A percentile compares a stretch with the other conserved stretches of the same genome.
Conservation (phyloP, 1,140 invertebrate species). For the Dreissena rostriformis region DNA sequence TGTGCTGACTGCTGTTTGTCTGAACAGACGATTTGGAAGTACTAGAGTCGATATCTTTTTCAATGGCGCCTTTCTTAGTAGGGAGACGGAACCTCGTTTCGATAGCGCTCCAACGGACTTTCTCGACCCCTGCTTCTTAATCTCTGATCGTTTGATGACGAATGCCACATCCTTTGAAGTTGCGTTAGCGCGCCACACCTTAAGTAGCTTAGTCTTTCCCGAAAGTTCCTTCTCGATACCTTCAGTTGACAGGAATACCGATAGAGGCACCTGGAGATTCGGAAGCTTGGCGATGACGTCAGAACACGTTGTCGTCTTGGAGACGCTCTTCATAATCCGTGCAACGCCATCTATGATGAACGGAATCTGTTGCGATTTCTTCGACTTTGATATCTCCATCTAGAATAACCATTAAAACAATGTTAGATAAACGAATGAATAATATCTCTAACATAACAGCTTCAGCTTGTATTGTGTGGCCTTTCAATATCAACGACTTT, state of each 20-base stretch:
- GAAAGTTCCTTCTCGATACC: conserved; percentile 37
- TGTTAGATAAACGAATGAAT: too few species aligned
- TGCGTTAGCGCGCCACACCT: conserved; percentile 36
- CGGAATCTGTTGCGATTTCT: conserved; percentile 41
- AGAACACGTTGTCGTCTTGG: conserved; percentile 50
- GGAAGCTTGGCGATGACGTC: conserved; percentile 52
- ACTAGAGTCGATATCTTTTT: not conserved
- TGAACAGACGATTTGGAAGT: not conserved
- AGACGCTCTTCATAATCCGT: conserved; percentile 27
- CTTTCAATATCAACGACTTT: too few species aligned
- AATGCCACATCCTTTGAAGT: conserved; percentile 21
- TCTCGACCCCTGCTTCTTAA: not conserved
- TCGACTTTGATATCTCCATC: conserved; percentile 18
- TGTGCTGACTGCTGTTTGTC: not conserved
- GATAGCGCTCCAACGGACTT: not conserved
- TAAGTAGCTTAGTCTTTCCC: conserved; percentile 44
- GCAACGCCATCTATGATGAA: conserved; percentile 36
- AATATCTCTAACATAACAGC: too few species aligned
- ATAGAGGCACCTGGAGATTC: conserved; percentile 20
- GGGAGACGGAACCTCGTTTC: not conserved
- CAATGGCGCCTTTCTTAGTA: not conserved
- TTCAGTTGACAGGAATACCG: conserved; percentile 36
- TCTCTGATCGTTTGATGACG: conserved; percentile 23
- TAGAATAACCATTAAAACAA: conserved; percentile 3
- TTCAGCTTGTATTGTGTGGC: too few species aligned